A percentile compares a stretch with the other conserved stretches of the same genome.
phyloP scores from a whole-genome alignment of 1,140 invertebrate genomes.

The Rhagoletis pomonella region DNA sequence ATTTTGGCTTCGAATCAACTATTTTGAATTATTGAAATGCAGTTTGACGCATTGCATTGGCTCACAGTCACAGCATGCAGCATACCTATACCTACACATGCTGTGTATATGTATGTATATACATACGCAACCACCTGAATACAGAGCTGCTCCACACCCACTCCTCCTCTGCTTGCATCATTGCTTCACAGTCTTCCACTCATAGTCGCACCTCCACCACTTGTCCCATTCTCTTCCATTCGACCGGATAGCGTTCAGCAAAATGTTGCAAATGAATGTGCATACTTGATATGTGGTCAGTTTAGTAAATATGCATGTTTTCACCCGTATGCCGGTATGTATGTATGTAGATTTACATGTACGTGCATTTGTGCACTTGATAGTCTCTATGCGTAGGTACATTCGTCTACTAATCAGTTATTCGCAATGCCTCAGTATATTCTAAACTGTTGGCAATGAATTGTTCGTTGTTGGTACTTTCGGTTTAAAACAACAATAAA shows the following conservation, averaged over 20 bases:
- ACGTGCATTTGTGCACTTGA: background rate
- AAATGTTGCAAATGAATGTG: slow-evolving; percentile 45
- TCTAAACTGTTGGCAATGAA: slow-evolving; percentile 23
- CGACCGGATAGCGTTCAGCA: slow-evolving; percentile 16
- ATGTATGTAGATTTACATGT: background rate
- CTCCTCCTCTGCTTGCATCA: no score
- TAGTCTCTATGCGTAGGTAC: background rate
- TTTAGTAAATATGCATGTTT: background rate
- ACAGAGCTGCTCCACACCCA: no score
- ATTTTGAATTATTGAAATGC: slow-evolving; percentile 53
- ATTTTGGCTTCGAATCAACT: slow-evolving; percentile 51
- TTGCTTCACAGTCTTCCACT: background rate
- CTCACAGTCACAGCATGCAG: background rate
- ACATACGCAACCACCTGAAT: background rate
- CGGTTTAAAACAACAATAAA: slow-evolving; percentile 25
- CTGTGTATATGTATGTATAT: background rate
- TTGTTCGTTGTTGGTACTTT: slow-evolving; percentile 10
- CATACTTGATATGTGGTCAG: background rate
- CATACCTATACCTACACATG: background rate
- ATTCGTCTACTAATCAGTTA: slow-evolving; percentile 5
- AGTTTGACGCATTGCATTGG: slow-evolving; percentile 46
- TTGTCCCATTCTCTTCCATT: background rate
- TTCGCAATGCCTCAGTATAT: slow-evolving; percentile 12
- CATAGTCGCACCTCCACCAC: background rate
- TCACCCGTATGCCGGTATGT: no score